Conservation (phyloP, 2,888 invertebrate species). For the Emmelina monodactyla region DNA sequence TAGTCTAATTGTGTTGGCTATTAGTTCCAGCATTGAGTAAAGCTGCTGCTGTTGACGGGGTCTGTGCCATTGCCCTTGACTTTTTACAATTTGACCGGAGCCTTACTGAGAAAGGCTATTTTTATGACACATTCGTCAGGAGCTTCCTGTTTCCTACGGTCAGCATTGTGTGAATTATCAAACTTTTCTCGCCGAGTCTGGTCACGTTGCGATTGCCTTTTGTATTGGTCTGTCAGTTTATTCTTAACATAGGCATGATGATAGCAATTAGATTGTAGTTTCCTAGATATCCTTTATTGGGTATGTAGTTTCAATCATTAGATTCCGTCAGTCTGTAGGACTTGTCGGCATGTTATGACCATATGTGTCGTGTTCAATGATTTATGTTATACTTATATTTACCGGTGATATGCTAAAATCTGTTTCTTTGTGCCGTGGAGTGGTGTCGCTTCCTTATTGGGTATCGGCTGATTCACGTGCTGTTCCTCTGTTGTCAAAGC, state of each 20-base stretch:
- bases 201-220: conserved; percentile 23
- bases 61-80: conserved; percentile 25
- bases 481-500: conserved; percentile 25
- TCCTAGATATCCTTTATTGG: conserved; percentile 36
- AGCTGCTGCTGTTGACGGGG: conserved; percentile 28
- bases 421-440: not conserved
- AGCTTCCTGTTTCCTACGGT: conserved; percentile 27
- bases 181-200: conserved; percentile 17
- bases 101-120: conserved; percentile 8
- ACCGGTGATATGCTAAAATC: not conserved
- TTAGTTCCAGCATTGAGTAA: conserved; percentile 51
- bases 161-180: conserved; percentile 15
- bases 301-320: conserved; percentile 17
- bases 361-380: conserved; percentile 33
- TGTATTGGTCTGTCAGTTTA: conserved; percentile 2
- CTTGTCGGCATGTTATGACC: conserved; percentile 29
- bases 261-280: conserved; percentile 22
- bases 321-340: conserved; percentile 28
- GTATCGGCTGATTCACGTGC: conserved; percentile 32
- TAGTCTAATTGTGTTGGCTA: conserved; percentile 42
- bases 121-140: conserved; percentile 7
- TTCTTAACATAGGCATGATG: conserved; percentile 13
- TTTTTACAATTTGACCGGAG: conserved; percentile 2
- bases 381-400: conserved; percentile 26
- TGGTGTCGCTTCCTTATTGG: conserved; percentile 28